Base-by-base conservation (phyloP, 2,888 invertebrate genomes). In the Drosophila anomelani region DNA sequence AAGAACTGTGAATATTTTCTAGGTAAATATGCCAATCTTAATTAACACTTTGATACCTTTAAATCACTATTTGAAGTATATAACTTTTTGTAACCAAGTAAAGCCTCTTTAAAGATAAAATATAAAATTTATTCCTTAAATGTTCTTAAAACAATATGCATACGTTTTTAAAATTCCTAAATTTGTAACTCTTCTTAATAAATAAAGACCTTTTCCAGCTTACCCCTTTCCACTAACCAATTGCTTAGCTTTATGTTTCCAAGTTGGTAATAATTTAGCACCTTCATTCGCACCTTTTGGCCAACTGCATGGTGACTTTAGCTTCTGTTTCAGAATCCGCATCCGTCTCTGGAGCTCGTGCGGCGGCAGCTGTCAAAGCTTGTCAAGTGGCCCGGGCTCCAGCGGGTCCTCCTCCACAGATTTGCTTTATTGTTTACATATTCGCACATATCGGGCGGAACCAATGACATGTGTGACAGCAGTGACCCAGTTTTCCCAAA, bases 331-430 rank as follows among this genome's bases (percentile, higher is more conserved):
- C 29, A 26, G 26, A 47, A 47, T 15, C 26, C 46, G 54, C 17
- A 7, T 61, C 38, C 5, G 15, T 26, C 46, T 47, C n/a, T 29
- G 26, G 60, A 72, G 69, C 85, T 64, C 72, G 72, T 76, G 75
- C 61, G 68, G 62, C 54, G 64, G 61, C 53, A 61, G 61, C 88
- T 88, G 88, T 89, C 89, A 79, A 58, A 79, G 79, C 77, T 68
- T 79, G 83, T 88, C 89, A 75, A 85, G 75, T 78, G 82, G 71
- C 58, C 76, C 64, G 66, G 55, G 29, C n/a, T 32, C 29, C 44
- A 23, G 17, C 62, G 72, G 66, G 41, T 53, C 63, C 72, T 72
- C 76, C 76, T 75, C 76, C 72, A 73, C 75, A 75, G 57, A 32
- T 54, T 67, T 38, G 57, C n/a, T 13, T 54, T 39, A 46, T 54